Conservation (phyloP, 2,113 vertebrate genomes). For the Fulmarus glacialis region DNA sequence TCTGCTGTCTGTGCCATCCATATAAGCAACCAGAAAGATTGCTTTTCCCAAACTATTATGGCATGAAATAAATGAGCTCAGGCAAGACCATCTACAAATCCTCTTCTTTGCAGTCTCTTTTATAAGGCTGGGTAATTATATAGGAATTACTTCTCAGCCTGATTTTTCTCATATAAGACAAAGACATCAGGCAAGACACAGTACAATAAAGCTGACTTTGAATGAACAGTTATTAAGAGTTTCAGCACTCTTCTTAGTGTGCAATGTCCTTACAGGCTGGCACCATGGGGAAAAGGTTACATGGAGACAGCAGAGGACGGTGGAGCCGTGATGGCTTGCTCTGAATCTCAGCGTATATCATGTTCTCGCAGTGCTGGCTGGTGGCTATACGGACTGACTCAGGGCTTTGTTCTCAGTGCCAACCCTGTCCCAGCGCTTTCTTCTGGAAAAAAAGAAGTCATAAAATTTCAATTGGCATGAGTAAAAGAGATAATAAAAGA, state of each 20-base stretch:
- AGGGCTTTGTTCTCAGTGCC: constrained; percentile 20
- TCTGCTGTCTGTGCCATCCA: not conserved
- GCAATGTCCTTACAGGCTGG: not conserved
- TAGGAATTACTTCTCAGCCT: not conserved
- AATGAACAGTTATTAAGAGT: not conserved
- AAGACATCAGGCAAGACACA: not conserved
- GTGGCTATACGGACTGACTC: not conserved
- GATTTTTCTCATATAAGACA: not conserved
- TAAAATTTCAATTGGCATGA: constrained; percentile 14
- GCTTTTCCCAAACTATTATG: not conserved
- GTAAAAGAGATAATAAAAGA: constrained; percentile 21
- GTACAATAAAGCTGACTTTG: not conserved
- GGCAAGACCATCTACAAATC: not conserved
- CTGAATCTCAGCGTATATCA: not conserved
- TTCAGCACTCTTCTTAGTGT: not conserved
- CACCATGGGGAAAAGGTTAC: not conserved
- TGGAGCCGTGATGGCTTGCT: not conserved
- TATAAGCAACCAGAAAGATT: not conserved
- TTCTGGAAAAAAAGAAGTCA: not conserved
- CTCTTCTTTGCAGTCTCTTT: not conserved
- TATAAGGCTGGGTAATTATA: not conserved
- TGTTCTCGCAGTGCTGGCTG: not conserved
- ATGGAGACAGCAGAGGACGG: not conserved
- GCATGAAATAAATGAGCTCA: not conserved
- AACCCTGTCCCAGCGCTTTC: not conserved